phyloP scores from a whole-genome alignment of 1,140 invertebrate species.

The Drosophila lacteicornis region DNA sequence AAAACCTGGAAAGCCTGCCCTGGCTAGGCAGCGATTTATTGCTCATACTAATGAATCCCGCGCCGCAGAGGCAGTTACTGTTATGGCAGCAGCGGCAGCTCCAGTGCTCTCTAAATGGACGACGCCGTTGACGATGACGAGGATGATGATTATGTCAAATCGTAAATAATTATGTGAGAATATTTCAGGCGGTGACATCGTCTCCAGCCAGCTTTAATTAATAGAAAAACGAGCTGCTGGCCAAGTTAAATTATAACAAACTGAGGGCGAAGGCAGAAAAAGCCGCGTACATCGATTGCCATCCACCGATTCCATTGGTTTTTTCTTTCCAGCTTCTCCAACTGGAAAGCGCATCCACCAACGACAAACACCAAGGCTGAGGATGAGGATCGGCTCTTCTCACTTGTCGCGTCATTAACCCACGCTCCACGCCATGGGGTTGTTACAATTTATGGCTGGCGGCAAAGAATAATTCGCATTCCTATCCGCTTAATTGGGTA shows the following conservation, averaged over 20 bases:
- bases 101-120: constrained; percentile 28
- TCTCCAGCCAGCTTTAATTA: constrained; percentile 70
- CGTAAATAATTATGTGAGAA: constrained; percentile 85
- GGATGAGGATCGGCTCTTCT: constrained; percentile 34
- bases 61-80: constrained; percentile 38
- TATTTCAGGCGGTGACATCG: constrained; percentile 69
- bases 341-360: constrained; percentile 55
- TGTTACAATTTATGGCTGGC: constrained; percentile 35
- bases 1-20: constrained; percentile 7
- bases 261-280: constrained; percentile 41
- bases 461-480: constrained; percentile 43
- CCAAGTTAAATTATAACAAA: constrained; percentile 72
- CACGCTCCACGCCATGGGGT: constrained; percentile 45
- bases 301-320: constrained; percentile 27
- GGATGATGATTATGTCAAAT: constrained; percentile 82
- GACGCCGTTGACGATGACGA: constrained; percentile 38
- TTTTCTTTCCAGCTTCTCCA: constrained; percentile 4
- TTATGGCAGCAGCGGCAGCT: constrained; percentile 38
- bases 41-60: constrained; percentile 61
- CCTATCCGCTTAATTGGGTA: constrained; percentile 34
- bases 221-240: constrained; percentile 73
- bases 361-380: constrained; percentile 42
- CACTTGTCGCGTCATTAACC: constrained; percentile 67
- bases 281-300: constrained; percentile 52
- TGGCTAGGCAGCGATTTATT: constrained; percentile 48